phyloP scores from a whole-genome alignment of 1,140 invertebrate species.

The Holotrichia oblita region DNA sequence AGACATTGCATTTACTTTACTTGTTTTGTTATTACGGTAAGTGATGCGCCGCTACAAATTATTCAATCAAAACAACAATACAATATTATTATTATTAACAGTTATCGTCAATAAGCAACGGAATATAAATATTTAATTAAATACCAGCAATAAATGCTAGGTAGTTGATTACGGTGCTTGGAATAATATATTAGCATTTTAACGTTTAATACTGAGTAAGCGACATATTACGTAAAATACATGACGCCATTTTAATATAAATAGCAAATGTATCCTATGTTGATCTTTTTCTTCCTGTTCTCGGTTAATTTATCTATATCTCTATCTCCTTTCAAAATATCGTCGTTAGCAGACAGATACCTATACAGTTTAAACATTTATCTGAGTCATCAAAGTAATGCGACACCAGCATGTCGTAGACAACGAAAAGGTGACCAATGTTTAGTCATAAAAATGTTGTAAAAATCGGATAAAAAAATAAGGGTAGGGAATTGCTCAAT shows the following conservation, averaged over 20 bases:
- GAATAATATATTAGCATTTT: neutral
- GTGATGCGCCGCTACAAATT: too few species aligned
- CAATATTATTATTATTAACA: too few species aligned
- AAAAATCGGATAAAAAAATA: neutral
- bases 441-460: neutral
- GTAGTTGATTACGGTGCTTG: neutral
- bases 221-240: constrained; percentile 1
- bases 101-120: too few species aligned
- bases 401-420: neutral
- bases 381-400: neutral
- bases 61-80: too few species aligned
- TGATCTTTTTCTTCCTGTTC: neutral
- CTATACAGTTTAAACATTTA: neutral
- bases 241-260: constrained; percentile 15
- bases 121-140: too few species aligned
- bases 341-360: neutral
- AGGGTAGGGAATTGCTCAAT: neutral
- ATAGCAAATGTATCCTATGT: neutral
- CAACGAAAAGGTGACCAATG: constrained; percentile 12
- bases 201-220: neutral
- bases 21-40: too few species aligned
- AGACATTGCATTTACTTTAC: too few species aligned
- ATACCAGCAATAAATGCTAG: neutral
- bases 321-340: neutral
- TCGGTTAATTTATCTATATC: neutral